Evolutionary conservation across 2,113 vertebrate genomes (phyloP).

Genomic region (Andinoacara biseriatus): DNA sequence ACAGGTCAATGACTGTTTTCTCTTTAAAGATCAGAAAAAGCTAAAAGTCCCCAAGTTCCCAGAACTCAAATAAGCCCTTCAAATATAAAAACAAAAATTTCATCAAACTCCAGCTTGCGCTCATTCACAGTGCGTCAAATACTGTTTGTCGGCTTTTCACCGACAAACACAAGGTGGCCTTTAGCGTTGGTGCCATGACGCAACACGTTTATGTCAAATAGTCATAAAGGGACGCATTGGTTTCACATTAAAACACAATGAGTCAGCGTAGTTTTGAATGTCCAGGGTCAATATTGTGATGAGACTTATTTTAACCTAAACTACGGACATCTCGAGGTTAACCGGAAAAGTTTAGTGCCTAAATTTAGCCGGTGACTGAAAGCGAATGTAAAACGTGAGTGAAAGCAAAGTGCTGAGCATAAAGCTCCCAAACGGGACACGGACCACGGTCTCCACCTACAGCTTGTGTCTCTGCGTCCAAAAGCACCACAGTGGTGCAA

Average conservation of each 20-base stretch:
- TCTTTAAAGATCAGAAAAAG: not conserved
- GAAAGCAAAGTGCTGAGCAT: not conserved
- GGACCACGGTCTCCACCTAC: not conserved
- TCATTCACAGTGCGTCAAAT: not conserved
- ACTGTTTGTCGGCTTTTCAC: not conserved
- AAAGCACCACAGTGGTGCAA: not conserved
- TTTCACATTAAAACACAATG: not conserved
- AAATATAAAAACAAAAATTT: not conserved
- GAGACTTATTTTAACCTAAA: too few species aligned
- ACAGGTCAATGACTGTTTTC: not conserved
- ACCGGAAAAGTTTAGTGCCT: not conserved
- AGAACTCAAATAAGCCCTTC: not conserved
- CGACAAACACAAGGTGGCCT: not conserved
- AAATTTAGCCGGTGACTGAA: not conserved
- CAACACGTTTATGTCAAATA: not conserved
- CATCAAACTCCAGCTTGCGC: not conserved
- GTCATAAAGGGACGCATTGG: not conserved
- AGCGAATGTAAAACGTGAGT: not conserved
- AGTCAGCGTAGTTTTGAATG: not conserved
- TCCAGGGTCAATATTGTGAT: not conserved
- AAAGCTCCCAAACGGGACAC: not conserved
- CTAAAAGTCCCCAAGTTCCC: not conserved
- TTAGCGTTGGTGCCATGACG: not conserved
- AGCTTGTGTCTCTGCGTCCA: accelerated
- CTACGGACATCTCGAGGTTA: not conserved